A percentile compares a stretch with the other conserved stretches of the same genome.
Evolutionary conservation across 2,888 invertebrate genomes (phyloP).

Genomic region (Pseudococcus jackbeardsleyi): DNA sequence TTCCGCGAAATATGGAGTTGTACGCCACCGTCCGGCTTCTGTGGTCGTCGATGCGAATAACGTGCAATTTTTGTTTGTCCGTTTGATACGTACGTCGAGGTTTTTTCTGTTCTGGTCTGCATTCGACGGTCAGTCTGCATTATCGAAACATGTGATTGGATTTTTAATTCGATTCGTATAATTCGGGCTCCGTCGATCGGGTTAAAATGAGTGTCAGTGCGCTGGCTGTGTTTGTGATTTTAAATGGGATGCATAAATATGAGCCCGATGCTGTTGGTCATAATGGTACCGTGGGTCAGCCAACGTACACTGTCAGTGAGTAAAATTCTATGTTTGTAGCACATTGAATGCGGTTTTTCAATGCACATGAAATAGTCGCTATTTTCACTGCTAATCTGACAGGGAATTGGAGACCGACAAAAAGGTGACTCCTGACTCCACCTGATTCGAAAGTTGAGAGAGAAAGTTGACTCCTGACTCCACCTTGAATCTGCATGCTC

Average conservation of each 20-base stretch:
- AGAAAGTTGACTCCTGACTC: too few relatives aligned
- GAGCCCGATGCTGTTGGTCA: not conserved
- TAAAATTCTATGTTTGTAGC: not conserved
- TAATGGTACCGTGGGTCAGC: not conserved
- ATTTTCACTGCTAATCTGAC: not conserved
- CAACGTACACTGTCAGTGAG: not conserved
- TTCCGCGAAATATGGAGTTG: constrained; percentile 52
- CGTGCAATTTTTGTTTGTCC: not conserved
- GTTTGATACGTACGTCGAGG: not conserved
- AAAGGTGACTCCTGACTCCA: too few relatives aligned
- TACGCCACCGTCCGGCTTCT: not conserved
- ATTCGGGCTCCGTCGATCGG: not conserved
- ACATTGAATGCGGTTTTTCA: not conserved
- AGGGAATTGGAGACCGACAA: too few relatives aligned
- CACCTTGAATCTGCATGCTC: too few relatives aligned
- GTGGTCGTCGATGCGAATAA: constrained; percentile 18
- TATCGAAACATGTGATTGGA: not conserved
- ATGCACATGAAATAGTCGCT: not conserved
- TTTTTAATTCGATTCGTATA: not conserved
- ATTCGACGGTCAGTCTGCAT: not conserved
- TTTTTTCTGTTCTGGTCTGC: not conserved
- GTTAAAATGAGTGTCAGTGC: constrained; percentile 56
- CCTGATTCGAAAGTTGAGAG: too few relatives aligned
- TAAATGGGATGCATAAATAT: constrained; percentile 52
- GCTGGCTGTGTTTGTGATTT: constrained; percentile 55